Percentiles rank a stretch among this genome's conserved stretches.
These are phyloP conservation scores for Cacatua alba DNA, from an alignment of 2,113 vertebrate species.

Conservation along the genomic window DNA sequence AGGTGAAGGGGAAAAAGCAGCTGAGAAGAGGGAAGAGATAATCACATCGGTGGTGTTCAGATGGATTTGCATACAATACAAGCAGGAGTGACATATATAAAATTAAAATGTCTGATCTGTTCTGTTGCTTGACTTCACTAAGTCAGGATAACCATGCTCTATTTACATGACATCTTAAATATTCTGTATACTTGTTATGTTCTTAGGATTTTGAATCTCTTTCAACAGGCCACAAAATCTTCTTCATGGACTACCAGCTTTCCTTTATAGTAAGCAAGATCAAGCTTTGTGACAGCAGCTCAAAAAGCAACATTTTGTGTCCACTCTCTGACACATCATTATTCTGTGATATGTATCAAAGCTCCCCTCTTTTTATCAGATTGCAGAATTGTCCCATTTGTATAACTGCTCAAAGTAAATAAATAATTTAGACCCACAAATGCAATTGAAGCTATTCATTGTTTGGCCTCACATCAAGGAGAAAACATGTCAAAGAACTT, in stretches of 20 bases:
- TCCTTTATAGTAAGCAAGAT: neutral
- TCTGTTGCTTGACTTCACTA: neutral
- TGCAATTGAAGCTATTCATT: conserved; percentile 18
- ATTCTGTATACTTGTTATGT: neutral
- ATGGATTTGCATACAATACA: neutral
- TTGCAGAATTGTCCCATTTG: conserved; percentile 35
- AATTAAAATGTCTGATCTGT: neutral
- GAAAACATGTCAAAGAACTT: conserved; percentile 61
- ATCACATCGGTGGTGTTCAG: rapidly evolving
- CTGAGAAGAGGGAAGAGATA: neutral
- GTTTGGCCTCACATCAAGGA: conserved; percentile 54
- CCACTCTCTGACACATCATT: conserved; percentile 24
- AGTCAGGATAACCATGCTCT: neutral
- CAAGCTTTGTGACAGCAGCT: neutral
- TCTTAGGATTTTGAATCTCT: neutral
- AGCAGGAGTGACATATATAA: neutral
- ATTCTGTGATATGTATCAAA: conserved; percentile 15
- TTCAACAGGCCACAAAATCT: neutral
- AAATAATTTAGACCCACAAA: conserved; percentile 46
- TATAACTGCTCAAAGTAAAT: conserved; percentile 51
- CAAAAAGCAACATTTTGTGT: neutral
- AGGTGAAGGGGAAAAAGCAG: neutral
- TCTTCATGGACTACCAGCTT: neutral
- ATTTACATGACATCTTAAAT: neutral
- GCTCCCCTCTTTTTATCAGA: conserved; percentile 35